Base-by-base conservation (phyloP, 2,113 vertebrate genomes). In the Stegostoma tigrinum region DNA sequence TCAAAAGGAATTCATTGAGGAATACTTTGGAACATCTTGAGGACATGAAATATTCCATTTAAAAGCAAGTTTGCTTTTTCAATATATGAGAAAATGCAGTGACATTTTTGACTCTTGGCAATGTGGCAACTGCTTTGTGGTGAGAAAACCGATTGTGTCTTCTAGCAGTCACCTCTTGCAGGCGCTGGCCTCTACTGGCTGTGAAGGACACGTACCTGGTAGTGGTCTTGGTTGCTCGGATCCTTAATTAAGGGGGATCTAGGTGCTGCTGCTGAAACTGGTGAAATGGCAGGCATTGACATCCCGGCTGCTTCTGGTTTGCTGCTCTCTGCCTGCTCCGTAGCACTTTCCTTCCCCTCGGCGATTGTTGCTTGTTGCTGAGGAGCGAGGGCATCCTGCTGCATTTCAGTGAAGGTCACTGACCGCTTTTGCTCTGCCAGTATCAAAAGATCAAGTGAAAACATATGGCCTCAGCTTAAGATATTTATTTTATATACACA, bases 401-500 rank as follows among this genome's bases (percentile, higher is more conserved):
- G 98, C 30, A 96, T 97, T 96, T 99, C 99, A 0, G 98, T 99
- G 96, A 99, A 99, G 87, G 99, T 99, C 96, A 99, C 99, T 0
- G 98, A 99, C 94, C 99, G 98, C 97, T 99, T 99, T 97, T 99
- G 99, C 96, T 99, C 99, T 0, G 4, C 98, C 98, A 64, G 96
- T 97, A 45, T 95, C 68, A 19, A 90, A 90, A 48, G 48, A 55
- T 55, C 23, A 83, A 95, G 75, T 45, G 68, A 55, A 67, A 95
- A 68, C 12, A 78, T 45, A 8, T 64, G 3, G 19, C 67, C 23
- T 38, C 10, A 17, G 42, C 66, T 86, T 10, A 61, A 34, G 30
- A 87, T 90, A 64, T 34, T 27, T 90, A 5, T 89, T 5, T 52
- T 4, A 90, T 61, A 61, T 83, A 61, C 12, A 90, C 12, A 90